Base-by-base conservation (phyloP, 2,113 vertebrate genomes). In the Rynchops niger region DNA sequence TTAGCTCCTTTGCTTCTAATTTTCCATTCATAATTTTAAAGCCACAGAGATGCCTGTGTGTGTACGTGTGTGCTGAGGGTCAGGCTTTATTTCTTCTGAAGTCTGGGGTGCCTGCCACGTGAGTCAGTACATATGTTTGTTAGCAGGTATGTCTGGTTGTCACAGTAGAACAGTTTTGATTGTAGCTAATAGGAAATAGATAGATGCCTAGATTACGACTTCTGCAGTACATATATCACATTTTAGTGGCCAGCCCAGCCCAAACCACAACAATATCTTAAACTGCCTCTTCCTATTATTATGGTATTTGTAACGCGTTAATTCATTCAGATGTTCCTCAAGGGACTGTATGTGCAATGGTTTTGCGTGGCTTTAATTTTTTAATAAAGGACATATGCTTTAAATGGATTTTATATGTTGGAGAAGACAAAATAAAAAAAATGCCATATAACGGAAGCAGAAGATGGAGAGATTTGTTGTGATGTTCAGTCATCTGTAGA, bases 21-120 rank as follows among this genome's bases (percentile, higher is more conserved):
- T 88, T 85, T 78, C 52, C 55, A 78, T 88, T 96, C 36, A 38
- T 53, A 34, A 67, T 90, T 93, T 94, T 25, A 38, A 12, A 53
- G 20, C 47, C 80, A 32, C 36, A 58, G 71, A 63, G 59, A 73
- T 82, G 13, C 27, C 13, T 91, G 2, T 69, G 43, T 1, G 1
- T 49, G 21, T 81, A 45, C 2, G 1, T 76, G 40, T 82, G 19
- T 45, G 49, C 67, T 82, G 42, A 87, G 18, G 38, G 43, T 7
- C 49, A 40, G n/a, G 30, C 61, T 96, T 76, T 74, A 76, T 47
- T 82, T 79, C 36, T 88, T 4, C 42, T 0, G 1, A 74, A 80
- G 15, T 42, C 50, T 47, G 7, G 21, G 32, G 13, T 77, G 9
- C 83, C n/a, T 78, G 14, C 12, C 36, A 42, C 0, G 0, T 86